phyloP scores from a whole-genome alignment of 2,888 invertebrate genomes.

The Caenorhabditis imperialis region DNA sequence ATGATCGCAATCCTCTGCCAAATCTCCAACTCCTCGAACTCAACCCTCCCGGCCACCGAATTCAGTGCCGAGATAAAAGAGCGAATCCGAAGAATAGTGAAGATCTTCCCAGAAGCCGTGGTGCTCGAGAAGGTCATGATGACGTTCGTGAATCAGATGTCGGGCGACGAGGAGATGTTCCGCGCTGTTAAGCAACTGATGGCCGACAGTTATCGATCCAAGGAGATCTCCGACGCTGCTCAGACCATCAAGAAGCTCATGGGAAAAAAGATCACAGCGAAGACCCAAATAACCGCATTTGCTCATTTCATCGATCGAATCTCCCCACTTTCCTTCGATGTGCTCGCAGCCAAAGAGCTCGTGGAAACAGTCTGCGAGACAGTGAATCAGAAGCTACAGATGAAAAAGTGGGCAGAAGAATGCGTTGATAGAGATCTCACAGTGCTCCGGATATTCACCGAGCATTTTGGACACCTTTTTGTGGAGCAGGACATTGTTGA shows the following conservation, averaged over 20 bases:
- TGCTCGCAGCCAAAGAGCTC: conserved; percentile 24
- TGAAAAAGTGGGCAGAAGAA: conserved; percentile 13
- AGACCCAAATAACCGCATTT: conserved; percentile 1
- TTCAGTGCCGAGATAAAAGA: conserved; percentile 28
- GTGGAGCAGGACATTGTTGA: conserved; percentile 22
- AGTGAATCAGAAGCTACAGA: conserved; percentile 9
- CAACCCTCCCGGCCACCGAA: background rate
- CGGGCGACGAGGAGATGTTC: conserved; percentile 35
- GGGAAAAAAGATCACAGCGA: conserved; percentile 11
- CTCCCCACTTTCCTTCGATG: conserved; percentile 37
- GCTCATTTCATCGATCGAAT: conserved; percentile 37
- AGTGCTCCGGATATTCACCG: conserved; percentile 27
- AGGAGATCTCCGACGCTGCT: conserved; percentile 15
- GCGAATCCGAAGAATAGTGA: conserved; percentile 34
- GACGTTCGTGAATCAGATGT: conserved; percentile 49
- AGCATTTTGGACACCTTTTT: conserved; percentile 48
- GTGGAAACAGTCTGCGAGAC: conserved; percentile 19
- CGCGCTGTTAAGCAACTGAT: conserved; percentile 37
- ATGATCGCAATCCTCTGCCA: conserved; percentile 28
- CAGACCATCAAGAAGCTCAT: background rate
- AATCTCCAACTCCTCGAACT: conserved; percentile 3
- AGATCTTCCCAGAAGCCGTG: conserved; percentile 34
- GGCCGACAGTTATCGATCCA: conserved; percentile 32
- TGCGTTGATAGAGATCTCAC: conserved; percentile 22
- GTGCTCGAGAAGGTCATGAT: conserved; percentile 28